Conservation (phyloP, 2,113 vertebrate genomes). For the Carollia perspicillata region DNA sequence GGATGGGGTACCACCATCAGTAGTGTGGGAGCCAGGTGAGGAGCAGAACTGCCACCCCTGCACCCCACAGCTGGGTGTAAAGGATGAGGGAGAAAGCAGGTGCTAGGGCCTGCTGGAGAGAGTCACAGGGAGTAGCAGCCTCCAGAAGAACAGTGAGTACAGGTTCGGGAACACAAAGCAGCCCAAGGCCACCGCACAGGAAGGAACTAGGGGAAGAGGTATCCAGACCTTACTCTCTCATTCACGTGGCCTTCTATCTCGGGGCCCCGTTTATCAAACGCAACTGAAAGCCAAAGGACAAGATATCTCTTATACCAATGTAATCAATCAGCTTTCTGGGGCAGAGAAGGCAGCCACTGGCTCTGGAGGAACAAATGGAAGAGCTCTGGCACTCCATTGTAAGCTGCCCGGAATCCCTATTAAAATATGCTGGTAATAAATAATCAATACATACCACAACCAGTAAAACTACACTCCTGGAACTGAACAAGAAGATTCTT, state of each 20-base stretch:
- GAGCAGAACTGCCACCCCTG: background rate
- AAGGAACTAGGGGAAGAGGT: background rate
- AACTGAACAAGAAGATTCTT: background rate
- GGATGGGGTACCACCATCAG: background rate
- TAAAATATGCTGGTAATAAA: background rate
- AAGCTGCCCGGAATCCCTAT: background rate
- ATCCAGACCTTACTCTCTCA: background rate
- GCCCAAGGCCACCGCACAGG: background rate
- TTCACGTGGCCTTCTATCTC: background rate
- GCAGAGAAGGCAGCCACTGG: background rate
- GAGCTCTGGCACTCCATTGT: accelerated
- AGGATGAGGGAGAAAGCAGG: background rate
- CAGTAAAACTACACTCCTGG: background rate
- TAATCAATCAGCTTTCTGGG: background rate
- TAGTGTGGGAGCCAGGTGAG: background rate
- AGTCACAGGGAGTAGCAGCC: background rate
- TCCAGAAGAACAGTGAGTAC: background rate
- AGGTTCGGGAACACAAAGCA: background rate
- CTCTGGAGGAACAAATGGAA: background rate
- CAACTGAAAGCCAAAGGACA: background rate
- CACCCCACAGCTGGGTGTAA: background rate
- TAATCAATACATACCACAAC: background rate
- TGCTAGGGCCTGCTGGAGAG: background rate
- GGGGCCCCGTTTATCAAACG: background rate
- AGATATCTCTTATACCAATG: background rate